Evolutionary conservation across 2,888 invertebrate species (phyloP), one percentile per base, ranked within the genome.

Genomic region (Archips crataeganus): DNA sequence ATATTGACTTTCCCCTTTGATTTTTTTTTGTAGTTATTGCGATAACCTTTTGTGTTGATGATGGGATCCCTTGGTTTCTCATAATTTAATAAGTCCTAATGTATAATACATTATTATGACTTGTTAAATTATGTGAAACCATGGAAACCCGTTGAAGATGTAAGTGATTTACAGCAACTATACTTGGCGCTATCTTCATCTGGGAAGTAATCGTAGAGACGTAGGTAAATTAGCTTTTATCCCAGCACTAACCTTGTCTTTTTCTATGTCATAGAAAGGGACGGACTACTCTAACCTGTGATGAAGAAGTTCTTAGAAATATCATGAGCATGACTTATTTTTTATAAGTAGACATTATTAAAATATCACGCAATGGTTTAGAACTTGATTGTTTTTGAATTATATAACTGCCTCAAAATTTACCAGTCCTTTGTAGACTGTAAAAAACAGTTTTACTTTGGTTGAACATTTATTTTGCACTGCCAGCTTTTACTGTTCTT

Each of bases 401-500:
- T 23, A 23, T 9, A 9, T 9, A 51, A 54, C 54, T 54, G n/a
- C 13, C 13, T 9, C n/a, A 32, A 11, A 57, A 11, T 32, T 57
- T 11, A 11, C 11, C 32, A 57, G 57, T 32, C 10, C 57, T 57
- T 3, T 32, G 23, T 54, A 23, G 23, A 8, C 1, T 8, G 1
- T 23, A 23, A 6, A 54, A 57, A 32, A 36, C 60, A 36, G 0
- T 3, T 23, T 60, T 5, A 13, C n/a, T 23, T 32, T 13, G 63
- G 47, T 63, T 45, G 9, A 13, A 32, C 32, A 34, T 34, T 63
- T 63, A 6, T 47, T 47, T 63, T 23, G 62, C 45, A 45, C 62
- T 45, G 62, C 62, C 62, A 13, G 42, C 62, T 62, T 62, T 10
- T 23, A 23, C 11, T 23, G 15, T 62, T 62, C 42, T 57, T 57